phyloP scores from a whole-genome alignment of 92 coral and sea anemone genomes.

The Umimayanthus kanabou region DNA sequence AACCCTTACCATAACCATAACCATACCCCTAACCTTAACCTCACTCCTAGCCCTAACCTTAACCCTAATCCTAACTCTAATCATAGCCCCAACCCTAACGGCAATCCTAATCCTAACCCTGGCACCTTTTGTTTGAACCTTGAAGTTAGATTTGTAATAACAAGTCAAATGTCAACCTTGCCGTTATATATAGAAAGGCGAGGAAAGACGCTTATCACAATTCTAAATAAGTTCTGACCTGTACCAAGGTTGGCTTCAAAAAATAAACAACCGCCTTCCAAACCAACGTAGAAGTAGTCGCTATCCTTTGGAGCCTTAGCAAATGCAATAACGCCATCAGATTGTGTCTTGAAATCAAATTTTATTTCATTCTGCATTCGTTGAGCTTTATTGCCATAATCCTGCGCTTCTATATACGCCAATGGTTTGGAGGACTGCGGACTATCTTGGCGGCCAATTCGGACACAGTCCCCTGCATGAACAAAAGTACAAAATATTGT shows the following conservation, averaged over 20 bases:
- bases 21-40: no score
- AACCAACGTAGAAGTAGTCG: slow-evolving; percentile 47
- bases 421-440: not conserved
- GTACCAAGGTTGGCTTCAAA: slow-evolving; percentile 58
- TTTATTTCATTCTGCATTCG: slow-evolving; percentile 51
- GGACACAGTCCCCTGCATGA: slow-evolving; percentile 17
- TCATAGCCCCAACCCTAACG: no score
- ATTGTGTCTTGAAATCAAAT: slow-evolving; percentile 49
- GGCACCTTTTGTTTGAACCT: not conserved
- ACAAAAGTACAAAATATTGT: not conserved
- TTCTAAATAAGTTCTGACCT: slow-evolving; percentile 16
- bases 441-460: slow-evolving; percentile 6
- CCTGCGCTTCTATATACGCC: slow-evolving; percentile 34
- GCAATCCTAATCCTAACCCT: not conserved
- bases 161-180: no score
- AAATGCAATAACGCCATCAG: slow-evolving; percentile 50
- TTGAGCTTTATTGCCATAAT: slow-evolving; percentile 21
- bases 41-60: no score
- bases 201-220: not conserved
- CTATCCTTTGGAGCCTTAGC: slow-evolving; percentile 48
- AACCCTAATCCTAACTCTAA: no score
- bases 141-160: not conserved
- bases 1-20: no score
- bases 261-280: slow-evolving; percentile 50
- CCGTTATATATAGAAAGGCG: no score